Percentiles rank a stretch among this genome's conserved stretches.
Evolutionary conservation across 2,888 invertebrate genomes (phyloP).

Genomic region (Erebia palarica): DNA sequence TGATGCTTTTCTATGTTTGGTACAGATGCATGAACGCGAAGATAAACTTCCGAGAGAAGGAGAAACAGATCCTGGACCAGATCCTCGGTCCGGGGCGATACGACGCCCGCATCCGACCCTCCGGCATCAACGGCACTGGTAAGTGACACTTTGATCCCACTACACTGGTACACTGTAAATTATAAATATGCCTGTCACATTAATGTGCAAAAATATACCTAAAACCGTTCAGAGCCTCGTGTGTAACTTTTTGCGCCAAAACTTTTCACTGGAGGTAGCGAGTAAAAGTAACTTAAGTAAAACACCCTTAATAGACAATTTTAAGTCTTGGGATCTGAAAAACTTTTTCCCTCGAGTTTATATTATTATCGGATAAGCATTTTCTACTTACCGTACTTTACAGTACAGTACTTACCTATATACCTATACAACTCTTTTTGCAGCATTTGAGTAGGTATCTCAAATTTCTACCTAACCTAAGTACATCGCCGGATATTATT

Average conservation of each 20-base stretch:
- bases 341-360: no score
- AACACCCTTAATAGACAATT: no score
- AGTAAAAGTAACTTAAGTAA: neutral
- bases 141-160: conserved; percentile 63
- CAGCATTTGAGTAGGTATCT: no score
- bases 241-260: conserved; percentile 2
- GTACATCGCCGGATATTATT: neutral
- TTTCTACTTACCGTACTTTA: no score
- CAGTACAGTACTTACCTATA: no score
- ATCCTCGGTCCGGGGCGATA: conserved; percentile 95
- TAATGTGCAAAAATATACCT: conserved; percentile 21
- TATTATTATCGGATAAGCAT: no score
- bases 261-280: neutral
- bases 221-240: neutral
- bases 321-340: no score
- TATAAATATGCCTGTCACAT: conserved; percentile 31
- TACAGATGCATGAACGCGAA: conserved; percentile 89
- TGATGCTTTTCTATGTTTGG: conserved; percentile 39
- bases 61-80: conserved; percentile 96
- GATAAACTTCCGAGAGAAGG: conserved; percentile 96
- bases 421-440: no score
- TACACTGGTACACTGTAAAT: conserved; percentile 21
- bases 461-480: no score
- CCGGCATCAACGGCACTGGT: conserved; percentile 97
- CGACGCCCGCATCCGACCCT: conserved; percentile 96